These are phyloP conservation scores for Druon quercuslanigerum DNA, from an alignment of 1,140 invertebrate genomes.

Conservation along the genomic window DNA sequence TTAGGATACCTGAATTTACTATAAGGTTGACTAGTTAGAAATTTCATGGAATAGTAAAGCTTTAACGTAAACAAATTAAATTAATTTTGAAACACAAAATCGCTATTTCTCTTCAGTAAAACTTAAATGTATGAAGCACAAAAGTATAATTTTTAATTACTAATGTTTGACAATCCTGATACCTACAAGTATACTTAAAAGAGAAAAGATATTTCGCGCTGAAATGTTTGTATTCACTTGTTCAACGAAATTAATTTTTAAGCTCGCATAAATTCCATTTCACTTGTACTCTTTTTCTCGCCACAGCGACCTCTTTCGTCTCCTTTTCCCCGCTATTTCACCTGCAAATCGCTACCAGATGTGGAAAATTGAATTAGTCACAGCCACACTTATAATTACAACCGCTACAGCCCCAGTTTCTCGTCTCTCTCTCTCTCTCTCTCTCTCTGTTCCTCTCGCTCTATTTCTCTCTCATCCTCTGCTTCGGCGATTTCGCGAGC, in stretches of 20 bases:
- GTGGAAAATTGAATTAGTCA: conserved; percentile 58
- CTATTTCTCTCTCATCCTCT: conserved; percentile 29
- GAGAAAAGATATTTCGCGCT: no score
- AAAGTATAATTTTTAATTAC: no score
- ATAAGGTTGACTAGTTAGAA: no score
- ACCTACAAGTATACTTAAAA: no score
- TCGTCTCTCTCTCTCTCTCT: neutral
- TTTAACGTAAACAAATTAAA: no score
- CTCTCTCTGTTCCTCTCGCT: neutral
- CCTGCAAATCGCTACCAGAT: conserved; percentile 52
- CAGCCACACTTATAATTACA: conserved; percentile 54
- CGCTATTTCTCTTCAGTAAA: no score
- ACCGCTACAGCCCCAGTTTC: neutral
- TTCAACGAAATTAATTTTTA: conserved; percentile 25
- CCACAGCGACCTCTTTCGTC: conserved; percentile 29
- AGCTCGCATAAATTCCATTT: conserved; percentile 26
- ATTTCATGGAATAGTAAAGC: no score
- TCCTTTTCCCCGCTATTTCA: conserved; percentile 36
- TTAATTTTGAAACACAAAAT: no score
- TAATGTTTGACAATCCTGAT: no score
- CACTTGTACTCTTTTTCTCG: conserved; percentile 5
- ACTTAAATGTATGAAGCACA: no score
- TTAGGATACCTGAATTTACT: no score
- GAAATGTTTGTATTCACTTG: neutral
- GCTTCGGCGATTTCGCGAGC: conserved; percentile 39